phyloP scores from a whole-genome alignment of 1,140 invertebrate species.

The Gyrodactylus salaris region DNA sequence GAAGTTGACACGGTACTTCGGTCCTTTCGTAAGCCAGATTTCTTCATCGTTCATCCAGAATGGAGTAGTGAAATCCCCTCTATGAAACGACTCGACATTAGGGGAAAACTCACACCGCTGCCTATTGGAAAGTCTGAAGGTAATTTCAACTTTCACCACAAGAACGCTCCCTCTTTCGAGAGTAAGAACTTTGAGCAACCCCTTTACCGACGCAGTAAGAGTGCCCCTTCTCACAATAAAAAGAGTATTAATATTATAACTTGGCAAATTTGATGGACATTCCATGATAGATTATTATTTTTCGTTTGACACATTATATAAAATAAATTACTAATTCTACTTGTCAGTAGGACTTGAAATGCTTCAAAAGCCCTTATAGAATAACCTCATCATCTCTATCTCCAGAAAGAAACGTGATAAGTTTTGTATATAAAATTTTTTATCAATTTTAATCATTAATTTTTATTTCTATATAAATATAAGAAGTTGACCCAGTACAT shows the following conservation, averaged over 20 bases:
- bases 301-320: no score
- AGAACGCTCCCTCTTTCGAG: neutral
- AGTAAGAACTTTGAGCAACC: neutral
- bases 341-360: no score
- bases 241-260: neutral
- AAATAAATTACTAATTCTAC: no score
- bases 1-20: no score
- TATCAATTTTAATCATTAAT: no score
- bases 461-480: no score
- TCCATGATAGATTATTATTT: no score
- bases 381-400: no score
- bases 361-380: no score
- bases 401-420: no score
- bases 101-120: neutral
- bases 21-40: neutral
- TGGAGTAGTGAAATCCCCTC: neutral
- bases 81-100: neutral
- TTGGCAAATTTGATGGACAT: neutral
- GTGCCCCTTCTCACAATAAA: neutral
- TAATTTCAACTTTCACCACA: neutral
- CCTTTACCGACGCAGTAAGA: neutral
- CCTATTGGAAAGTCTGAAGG: neutral
- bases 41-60: neutral
- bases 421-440: no score
- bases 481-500: no score